These are phyloP conservation scores for Drosophila sordidula DNA, from an alignment of 2,888 invertebrate species.

Conservation along the genomic window DNA sequence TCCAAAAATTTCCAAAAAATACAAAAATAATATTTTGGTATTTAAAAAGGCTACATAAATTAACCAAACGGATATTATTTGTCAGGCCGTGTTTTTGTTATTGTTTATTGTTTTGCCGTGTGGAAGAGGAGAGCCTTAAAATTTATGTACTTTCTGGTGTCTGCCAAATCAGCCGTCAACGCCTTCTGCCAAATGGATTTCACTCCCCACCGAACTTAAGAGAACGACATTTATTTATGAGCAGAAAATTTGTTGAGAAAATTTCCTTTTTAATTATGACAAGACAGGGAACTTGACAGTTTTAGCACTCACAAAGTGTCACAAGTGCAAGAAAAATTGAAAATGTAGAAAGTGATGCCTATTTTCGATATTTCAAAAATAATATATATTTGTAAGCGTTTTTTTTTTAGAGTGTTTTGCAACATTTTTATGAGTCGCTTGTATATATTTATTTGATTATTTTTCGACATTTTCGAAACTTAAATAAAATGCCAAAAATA, in stretches of 20 bases:
- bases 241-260: constrained; percentile 54
- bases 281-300: constrained; percentile 75
- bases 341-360: constrained; percentile 25
- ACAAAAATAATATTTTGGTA: constrained; percentile 22
- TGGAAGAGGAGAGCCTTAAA: constrained; percentile 27
- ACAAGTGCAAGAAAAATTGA: constrained; percentile 27
- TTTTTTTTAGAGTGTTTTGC: constrained; percentile 63
- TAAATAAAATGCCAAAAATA: constrained; percentile 21
- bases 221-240: constrained; percentile 53
- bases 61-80: constrained; percentile 50
- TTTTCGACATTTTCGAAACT: constrained; percentile 28
- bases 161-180: constrained; percentile 70
- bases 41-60: constrained; percentile 61
- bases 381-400: constrained; percentile 4
- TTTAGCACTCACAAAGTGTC: constrained; percentile 64
- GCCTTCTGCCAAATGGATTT: constrained; percentile 71
- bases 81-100: constrained; percentile 28
- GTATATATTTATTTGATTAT: constrained; percentile 25
- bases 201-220: constrained; percentile 26
- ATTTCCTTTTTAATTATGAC: constrained; percentile 76
- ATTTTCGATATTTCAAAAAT: constrained; percentile 24
- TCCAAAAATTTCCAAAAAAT: constrained; percentile 20
- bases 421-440: constrained; percentile 52
- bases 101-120: constrained; percentile 15
- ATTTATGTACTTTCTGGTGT: constrained; percentile 53